Evolutionary conservation across 2,113 vertebrate species (phyloP).

Genomic region (Chloroceryle aenea): DNA sequence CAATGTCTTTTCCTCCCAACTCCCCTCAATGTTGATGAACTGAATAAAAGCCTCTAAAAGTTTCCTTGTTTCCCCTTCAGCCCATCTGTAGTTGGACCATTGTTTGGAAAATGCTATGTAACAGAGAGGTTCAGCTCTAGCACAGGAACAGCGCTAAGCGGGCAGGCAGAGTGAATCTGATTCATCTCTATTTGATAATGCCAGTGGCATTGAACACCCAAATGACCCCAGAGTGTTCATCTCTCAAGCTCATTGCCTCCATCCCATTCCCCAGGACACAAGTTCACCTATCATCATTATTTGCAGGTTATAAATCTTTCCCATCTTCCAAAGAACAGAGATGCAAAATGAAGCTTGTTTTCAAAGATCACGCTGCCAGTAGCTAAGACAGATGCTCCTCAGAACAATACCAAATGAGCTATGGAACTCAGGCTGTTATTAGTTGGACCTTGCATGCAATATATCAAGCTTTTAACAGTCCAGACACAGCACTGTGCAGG

Average conservation of each 20-base stretch:
- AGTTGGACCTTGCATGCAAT: not conserved
- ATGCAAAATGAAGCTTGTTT: constrained; percentile 35
- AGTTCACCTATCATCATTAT: constrained; percentile 38
- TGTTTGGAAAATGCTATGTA: not conserved
- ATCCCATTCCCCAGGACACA: not conserved
- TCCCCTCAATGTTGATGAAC: not conserved
- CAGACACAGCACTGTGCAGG: not conserved
- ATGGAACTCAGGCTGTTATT: not conserved
- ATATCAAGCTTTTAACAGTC: constrained; percentile 8
- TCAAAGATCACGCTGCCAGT: not conserved
- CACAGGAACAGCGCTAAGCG: not conserved
- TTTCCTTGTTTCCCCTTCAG: not conserved
- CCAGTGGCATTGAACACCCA: not conserved
- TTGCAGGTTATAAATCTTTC: constrained; percentile 12
- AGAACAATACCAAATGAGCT: constrained; percentile 36
- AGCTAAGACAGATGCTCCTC: constrained; percentile 50
- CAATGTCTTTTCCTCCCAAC: not conserved
- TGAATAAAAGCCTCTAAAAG: not conserved
- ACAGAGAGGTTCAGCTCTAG: not conserved
- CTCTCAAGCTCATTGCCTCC: constrained; percentile 21
- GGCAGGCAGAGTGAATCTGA: not conserved
- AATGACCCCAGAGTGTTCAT: not conserved
- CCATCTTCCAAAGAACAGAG: not conserved
- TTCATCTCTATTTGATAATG: not conserved
- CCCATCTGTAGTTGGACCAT: not conserved